Base-by-base conservation (phyloP, 23 tunicate genomes). In the Halocynthia roretzi region DNA sequence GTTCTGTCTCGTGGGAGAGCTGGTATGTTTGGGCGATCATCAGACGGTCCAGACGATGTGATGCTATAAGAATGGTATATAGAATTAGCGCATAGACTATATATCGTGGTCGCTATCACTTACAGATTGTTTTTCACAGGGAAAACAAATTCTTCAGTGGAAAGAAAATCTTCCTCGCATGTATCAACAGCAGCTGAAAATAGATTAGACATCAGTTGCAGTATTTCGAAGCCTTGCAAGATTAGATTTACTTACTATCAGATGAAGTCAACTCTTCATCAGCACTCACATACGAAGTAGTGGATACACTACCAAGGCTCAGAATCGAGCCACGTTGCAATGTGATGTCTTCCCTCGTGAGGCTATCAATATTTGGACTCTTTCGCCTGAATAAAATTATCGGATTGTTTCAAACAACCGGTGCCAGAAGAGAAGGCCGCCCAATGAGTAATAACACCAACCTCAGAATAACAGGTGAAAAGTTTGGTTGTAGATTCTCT, bases 191-290 rank as follows among this genome's bases (percentile, higher is more conserved):
- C 62, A 10, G 78, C 78, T 74, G 78, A 53, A 15, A 65, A 15
- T 31, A 31, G 44, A 31, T 31, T 31, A 31, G 44, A 31, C 44
- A 15, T 65, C 22, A 10, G 9, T 65, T 10, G 31, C 70, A 48
- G 70, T 20, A 20, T 20, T 65, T 48, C 70, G 63, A 58, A 0
- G 63, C 15, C 2, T 58, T 58, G 63, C 17, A 58, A 14, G 63
- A 58, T 58, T 1, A 58, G 17, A 60, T 15, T 9, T 54, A 74
- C 18, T 74, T 54, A 74, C 78, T 64, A 18, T 74, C 78, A 0
- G 78, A 74, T 8, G 62, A 74, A 20, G 60, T 50, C 50, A 74
- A 14, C 10, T 53, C 78, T 74, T 74, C 78, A 22, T 74, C 78
- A 44, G 78, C 78, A 54, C 60, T 74, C 56, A 54, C 78, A 54